A percentile compares a stretch with the other conserved stretches of the same genome.
Conservation (phyloP, 2,113 vertebrate genomes). For the Brachionichthys hirsutus region DNA sequence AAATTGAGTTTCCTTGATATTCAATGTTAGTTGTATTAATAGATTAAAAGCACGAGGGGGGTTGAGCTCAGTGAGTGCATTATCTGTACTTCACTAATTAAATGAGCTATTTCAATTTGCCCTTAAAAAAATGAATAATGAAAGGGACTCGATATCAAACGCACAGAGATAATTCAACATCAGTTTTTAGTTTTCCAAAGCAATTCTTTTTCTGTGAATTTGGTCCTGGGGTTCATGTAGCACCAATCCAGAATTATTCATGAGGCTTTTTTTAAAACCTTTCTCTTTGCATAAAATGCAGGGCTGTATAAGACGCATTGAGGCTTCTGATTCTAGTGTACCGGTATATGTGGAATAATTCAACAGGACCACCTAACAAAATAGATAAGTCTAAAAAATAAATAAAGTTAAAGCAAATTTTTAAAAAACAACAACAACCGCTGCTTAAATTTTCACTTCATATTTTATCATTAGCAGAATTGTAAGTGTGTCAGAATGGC, state of each 20-base stretch:
- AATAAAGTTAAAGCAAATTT: too few species aligned
- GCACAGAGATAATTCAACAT: conserved; percentile 26
- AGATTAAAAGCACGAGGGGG: conserved; percentile 22
- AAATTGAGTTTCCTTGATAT: conserved; percentile 23
- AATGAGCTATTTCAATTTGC: conserved; percentile 37
- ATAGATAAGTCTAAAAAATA: too few species aligned
- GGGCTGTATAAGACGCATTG: conserved; percentile 51
- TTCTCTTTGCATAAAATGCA: conserved; percentile 72
- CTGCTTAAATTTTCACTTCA: conserved; percentile 26
- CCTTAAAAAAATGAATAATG: conserved; percentile 53
- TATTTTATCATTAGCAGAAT: conserved; percentile 27
- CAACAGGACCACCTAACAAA: conserved; percentile 38
- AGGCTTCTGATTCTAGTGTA: conserved; percentile 66
- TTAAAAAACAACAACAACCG: too few species aligned
- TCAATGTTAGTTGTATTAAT: conserved; percentile 18
- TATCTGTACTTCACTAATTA: conserved; percentile 34
- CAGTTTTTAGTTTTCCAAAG: conserved; percentile 44
- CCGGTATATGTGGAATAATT: conserved; percentile 69
- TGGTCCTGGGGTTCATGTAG: conserved; percentile 47
- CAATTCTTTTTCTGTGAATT: conserved; percentile 56
- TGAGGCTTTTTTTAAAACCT: conserved; percentile 71
- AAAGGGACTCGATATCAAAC: conserved; percentile 51
- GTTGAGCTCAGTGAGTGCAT: conserved; percentile 15
- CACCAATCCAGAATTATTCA: conserved; percentile 72
- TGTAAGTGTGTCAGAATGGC: conserved; percentile 57